Conservation (phyloP, 2,888 invertebrate species). For the Oxycera nigricornis region DNA sequence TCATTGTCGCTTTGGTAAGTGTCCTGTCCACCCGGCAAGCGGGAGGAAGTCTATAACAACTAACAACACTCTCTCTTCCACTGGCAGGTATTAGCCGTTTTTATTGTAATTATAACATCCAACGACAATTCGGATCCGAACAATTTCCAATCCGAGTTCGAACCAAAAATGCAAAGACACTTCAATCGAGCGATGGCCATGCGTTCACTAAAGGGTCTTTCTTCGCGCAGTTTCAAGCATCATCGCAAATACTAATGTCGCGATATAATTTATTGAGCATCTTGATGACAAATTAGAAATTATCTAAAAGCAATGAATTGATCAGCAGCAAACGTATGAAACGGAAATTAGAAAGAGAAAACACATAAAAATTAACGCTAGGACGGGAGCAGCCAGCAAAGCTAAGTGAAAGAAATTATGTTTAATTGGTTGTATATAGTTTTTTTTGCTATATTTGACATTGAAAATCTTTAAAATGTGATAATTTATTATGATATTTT, state of each 20-base stretch:
- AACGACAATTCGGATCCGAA: conserved; percentile 64
- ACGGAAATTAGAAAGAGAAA: background rate
- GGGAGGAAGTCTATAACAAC: background rate
- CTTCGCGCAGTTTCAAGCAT: conserved; percentile 52
- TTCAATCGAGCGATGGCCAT: conserved; percentile 91
- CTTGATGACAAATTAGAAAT: background rate
- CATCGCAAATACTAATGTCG: conserved; percentile 21
- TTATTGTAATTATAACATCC: conserved; percentile 82
- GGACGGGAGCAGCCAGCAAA: background rate
- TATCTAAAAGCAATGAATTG: conserved; percentile 19
- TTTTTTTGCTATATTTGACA: conserved; percentile 34
- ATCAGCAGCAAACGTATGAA: background rate
- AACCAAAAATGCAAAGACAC: conserved; percentile 78
- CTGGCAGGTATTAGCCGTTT: conserved; percentile 76
- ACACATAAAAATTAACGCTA: background rate
- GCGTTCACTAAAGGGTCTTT: conserved; percentile 74
- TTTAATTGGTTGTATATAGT: conserved; percentile 27
- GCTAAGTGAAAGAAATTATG: background rate
- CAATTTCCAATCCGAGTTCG: conserved; percentile 61
- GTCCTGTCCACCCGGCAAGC: too few species aligned
- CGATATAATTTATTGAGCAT: background rate
- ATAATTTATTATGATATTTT: conserved; percentile 38
- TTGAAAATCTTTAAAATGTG: conserved; percentile 38
- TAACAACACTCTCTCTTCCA: background rate
- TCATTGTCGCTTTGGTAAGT: conserved; percentile 83